Conservation (phyloP, 2,113 vertebrate species). For the Synodontis membranacea region DNA sequence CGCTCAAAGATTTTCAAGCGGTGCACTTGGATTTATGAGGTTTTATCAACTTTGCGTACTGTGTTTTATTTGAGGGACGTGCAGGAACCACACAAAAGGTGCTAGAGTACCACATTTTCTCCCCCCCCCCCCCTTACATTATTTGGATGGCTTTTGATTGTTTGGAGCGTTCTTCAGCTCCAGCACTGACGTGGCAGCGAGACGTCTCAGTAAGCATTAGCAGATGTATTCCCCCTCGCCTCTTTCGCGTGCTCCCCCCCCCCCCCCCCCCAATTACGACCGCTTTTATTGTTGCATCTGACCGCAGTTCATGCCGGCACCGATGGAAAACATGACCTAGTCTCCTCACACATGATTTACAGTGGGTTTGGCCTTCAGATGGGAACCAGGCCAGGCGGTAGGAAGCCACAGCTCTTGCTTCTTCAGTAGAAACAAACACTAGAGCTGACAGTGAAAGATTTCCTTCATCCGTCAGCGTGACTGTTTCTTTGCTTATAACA, state of each 20-base stretch:
- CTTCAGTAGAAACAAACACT: slow-evolving; percentile 15
- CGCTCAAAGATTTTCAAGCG: background rate
- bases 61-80: background rate
- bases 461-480: background rate
- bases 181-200: slow-evolving; percentile 47
- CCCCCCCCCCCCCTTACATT: background rate
- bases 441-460: background rate
- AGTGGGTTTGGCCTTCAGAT: slow-evolving; percentile 14
- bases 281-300: slow-evolving; percentile 40
- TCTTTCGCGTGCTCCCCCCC: slow-evolving; percentile 21
- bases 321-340: slow-evolving; percentile 47
- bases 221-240: slow-evolving; percentile 47
- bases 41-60: background rate
- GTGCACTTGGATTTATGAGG: background rate
- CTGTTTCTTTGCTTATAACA: background rate
- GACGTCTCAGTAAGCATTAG: slow-evolving; percentile 44
- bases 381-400: slow-evolving; percentile 17
- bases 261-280: slow-evolving; percentile 33
- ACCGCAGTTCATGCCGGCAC: slow-evolving; percentile 38
- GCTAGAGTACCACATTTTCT: background rate
- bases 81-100: background rate
- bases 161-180: slow-evolving; percentile 21
- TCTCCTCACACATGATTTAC: slow-evolving; percentile 39
- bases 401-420: slow-evolving; percentile 26
- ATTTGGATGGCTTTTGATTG: background rate